These are phyloP conservation scores for Suillia variegata DNA, from an alignment of 2,888 invertebrate species.

Conservation along the genomic window DNA sequence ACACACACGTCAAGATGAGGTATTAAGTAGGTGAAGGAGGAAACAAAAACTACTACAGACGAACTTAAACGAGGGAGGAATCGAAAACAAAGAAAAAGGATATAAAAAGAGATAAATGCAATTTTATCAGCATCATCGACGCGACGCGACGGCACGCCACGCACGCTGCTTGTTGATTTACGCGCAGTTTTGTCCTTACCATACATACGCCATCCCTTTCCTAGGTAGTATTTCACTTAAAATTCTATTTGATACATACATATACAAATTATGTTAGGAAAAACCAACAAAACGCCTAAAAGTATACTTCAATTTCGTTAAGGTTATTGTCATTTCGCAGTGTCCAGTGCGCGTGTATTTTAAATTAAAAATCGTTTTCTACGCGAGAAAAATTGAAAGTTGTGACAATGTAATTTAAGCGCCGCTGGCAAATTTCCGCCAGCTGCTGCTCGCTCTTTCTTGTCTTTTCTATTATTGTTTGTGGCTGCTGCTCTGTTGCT, in stretches of 20 bases:
- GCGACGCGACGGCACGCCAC: background rate
- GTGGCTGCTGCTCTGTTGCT: background rate
- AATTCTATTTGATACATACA: no score
- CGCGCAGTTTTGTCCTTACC: no score
- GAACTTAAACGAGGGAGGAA: no score
- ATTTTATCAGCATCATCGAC: background rate
- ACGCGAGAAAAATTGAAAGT: background rate
- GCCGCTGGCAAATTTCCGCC: slow-evolving; percentile 29
- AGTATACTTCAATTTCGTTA: no score
- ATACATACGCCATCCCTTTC: no score
- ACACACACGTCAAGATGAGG: slow-evolving; percentile 16
- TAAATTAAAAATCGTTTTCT: slow-evolving; percentile 22
- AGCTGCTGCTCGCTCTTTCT: slow-evolving; percentile 23
- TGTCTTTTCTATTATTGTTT: slow-evolving; percentile 11
- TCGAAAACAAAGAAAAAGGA: background rate
- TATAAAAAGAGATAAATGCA: background rate
- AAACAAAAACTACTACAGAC: slow-evolving; percentile 20
- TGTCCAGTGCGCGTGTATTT: slow-evolving; percentile 5
- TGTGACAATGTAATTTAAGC: slow-evolving; percentile 31
- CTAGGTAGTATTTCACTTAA: no score
- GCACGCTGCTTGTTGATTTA: background rate
- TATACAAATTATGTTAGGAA: no score
- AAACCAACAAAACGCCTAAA: no score
- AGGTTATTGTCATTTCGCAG: no score
- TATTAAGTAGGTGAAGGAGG: slow-evolving; percentile 36